Evolutionary conservation across 2,888 invertebrate species (phyloP).

Genomic region (Labia minor): DNA sequence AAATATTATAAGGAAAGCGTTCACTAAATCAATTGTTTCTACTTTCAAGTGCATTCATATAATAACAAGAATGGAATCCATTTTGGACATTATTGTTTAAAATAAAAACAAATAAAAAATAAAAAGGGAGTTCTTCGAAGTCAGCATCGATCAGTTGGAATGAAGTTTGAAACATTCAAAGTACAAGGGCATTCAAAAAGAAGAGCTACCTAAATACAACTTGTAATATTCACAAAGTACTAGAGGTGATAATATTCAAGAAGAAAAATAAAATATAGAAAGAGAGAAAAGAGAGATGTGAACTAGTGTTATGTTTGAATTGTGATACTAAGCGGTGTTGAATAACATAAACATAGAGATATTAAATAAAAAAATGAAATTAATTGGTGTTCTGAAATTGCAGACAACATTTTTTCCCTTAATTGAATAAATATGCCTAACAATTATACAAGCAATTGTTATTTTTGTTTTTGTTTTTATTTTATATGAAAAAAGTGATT

Average conservation of each 20-base stretch:
- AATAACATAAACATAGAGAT: neutral
- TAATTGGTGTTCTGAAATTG: neutral
- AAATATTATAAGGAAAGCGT: neutral
- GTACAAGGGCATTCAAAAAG: neutral
- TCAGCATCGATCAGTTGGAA: neutral
- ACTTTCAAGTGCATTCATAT: neutral
- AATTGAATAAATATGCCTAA: no score
- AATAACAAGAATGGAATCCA: neutral
- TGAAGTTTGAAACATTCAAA: neutral
- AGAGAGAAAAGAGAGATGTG: slow-evolving; percentile 1
- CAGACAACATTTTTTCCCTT: neutral
- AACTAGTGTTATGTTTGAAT: neutral
- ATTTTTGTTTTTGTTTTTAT: no score
- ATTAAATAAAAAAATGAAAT: no score
- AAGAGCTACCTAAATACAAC: neutral
- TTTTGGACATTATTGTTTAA: neutral
- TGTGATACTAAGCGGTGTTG: neutral
- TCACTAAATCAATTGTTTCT: neutral
- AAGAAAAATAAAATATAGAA: neutral
- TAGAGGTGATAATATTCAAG: neutral
- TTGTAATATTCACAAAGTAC: neutral
- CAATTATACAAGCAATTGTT: no score
- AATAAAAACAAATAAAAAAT: neutral
- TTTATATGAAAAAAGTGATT: no score
- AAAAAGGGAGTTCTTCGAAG: neutral